phyloP scores from a whole-genome alignment of 2,113 vertebrate species.

The Xenopus borealis region DNA sequence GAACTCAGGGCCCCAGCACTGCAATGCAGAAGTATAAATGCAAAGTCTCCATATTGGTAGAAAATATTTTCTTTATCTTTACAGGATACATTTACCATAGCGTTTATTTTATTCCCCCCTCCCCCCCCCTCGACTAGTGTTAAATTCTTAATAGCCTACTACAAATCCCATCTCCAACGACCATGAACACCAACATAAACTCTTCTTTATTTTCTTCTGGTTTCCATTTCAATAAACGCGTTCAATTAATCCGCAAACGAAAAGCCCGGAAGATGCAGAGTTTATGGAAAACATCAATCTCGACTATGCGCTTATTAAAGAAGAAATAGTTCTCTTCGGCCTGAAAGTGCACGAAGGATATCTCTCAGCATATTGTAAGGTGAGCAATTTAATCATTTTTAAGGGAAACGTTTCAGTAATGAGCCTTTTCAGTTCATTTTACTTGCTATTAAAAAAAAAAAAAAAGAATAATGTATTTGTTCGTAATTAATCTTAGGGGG shows the following conservation, averaged over 20 bases:
- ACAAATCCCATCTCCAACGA: no score
- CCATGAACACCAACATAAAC: no score
- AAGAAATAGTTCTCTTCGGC: slow-evolving; percentile 64
- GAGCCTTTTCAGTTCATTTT: slow-evolving; percentile 11
- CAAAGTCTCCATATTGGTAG: no score
- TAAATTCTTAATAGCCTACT: no score
- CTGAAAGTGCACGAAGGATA: slow-evolving; percentile 57
- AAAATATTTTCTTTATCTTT: no score
- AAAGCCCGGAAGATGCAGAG: slow-evolving; percentile 19
- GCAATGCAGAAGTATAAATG: no score
- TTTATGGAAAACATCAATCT: slow-evolving; percentile 64
- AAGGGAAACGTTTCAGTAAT: slow-evolving; percentile 41
- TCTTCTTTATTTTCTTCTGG: background rate
- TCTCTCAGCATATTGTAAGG: slow-evolving; percentile 49
- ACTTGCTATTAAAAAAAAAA: slow-evolving; percentile 27
- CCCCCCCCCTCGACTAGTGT: no score
- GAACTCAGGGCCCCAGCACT: no score
- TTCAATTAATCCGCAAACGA: no score
- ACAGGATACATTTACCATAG: no score
- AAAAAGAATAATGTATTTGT: slow-evolving; percentile 21
- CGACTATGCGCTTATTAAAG: slow-evolving; percentile 67
- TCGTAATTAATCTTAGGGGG: slow-evolving; percentile 40
- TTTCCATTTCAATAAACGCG: no score
- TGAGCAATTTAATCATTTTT: slow-evolving; percentile 15
- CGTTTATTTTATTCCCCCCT: no score